These are phyloP conservation scores for Phodopus roborovskii DNA, from an alignment of 2,113 vertebrate species.

Conservation along the genomic window DNA sequence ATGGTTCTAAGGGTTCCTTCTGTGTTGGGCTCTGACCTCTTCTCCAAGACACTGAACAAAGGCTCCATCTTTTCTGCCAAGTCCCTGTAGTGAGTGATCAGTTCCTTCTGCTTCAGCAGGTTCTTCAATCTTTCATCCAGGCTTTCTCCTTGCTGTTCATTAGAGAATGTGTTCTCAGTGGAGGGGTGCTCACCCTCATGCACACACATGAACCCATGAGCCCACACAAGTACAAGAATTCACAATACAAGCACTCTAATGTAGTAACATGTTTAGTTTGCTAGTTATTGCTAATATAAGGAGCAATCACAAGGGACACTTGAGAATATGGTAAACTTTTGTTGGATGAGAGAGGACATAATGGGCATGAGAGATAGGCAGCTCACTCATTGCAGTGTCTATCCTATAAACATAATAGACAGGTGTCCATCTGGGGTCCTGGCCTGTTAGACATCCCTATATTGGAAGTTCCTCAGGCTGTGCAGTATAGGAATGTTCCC, in stretches of 20 bases:
- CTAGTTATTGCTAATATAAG: no score
- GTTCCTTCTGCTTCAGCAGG: neutral
- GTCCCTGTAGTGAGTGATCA: neutral
- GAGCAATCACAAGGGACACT: no score
- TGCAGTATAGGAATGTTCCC: neutral
- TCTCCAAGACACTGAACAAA: slow-evolving; percentile 83
- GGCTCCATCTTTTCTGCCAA: neutral
- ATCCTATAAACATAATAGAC: neutral
- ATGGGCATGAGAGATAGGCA: neutral
- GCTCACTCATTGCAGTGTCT: neutral
- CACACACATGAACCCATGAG: neutral
- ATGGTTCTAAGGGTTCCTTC: neutral
- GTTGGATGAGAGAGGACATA: neutral
- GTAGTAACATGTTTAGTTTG: neutral
- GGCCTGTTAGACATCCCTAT: neutral
- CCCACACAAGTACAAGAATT: neutral
- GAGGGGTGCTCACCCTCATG: neutral
- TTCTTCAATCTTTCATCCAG: neutral
- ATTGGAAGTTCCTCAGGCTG: neutral
- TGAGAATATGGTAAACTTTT: neutral
- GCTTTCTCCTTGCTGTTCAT: neutral
- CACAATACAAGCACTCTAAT: no score
- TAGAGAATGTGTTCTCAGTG: neutral
- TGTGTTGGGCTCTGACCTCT: slow-evolving; percentile 87
- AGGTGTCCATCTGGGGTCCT: neutral